Percentiles rank a stretch among this genome's conserved stretches.
phyloP scores from a whole-genome alignment of 2,113 vertebrate species.

The Atlantisia rogersi region DNA sequence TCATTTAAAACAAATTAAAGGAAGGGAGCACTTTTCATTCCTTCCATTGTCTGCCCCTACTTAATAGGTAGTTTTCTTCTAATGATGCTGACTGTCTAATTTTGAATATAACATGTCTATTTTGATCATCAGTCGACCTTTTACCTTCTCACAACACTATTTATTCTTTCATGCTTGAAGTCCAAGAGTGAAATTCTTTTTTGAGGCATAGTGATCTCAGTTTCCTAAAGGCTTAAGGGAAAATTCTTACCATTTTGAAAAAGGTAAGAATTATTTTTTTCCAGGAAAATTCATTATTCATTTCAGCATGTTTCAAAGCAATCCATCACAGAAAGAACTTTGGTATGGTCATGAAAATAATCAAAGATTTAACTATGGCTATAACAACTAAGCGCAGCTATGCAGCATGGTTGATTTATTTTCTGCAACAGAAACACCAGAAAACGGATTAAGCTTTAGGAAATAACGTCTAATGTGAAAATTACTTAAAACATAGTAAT shows the following conservation, averaged over 20 bases:
- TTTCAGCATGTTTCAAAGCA: background rate
- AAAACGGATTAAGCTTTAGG: background rate
- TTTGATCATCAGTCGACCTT: background rate
- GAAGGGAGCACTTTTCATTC: background rate
- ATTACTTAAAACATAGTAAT: background rate
- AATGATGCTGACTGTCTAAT: background rate
- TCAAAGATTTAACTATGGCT: conserved; percentile 10
- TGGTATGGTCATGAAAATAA: conserved; percentile 30
- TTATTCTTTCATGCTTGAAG: background rate
- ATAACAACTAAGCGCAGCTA: conserved; percentile 8
- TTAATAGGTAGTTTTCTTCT: background rate
- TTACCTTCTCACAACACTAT: background rate
- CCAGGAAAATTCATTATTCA: background rate
- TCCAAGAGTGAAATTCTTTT: background rate
- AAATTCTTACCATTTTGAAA: conserved; percentile 24
- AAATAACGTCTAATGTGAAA: conserved; percentile 12
- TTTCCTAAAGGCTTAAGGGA: conserved; percentile 30
- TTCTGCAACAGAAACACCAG: background rate
- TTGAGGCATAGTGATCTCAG: background rate
- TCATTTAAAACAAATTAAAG: background rate
- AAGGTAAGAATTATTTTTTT: background rate
- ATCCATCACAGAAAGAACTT: conserved; percentile 9
- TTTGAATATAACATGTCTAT: background rate
- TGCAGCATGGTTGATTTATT: background rate
- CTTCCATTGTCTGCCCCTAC: background rate